Conservation (phyloP, 1,140 invertebrate species). For the Phortica variegata region DNA sequence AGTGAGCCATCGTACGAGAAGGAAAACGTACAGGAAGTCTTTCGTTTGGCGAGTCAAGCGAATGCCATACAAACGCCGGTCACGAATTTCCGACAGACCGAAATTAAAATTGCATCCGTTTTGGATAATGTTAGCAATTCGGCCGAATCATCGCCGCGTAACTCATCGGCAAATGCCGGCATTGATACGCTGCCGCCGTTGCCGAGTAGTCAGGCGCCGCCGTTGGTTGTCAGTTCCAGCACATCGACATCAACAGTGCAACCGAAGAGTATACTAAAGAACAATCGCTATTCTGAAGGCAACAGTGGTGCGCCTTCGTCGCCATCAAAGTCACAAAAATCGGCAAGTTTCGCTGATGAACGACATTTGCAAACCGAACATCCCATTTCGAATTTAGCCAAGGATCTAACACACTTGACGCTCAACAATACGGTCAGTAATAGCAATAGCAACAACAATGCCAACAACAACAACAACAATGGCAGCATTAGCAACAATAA, state of each 20-base stretch:
- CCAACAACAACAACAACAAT: conserved; percentile 34
- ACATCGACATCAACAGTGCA: conserved; percentile 26
- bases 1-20: conserved; percentile 63
- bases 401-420: conserved; percentile 38
- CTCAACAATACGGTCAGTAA: conserved; percentile 9
- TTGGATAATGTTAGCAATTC: conserved; percentile 28
- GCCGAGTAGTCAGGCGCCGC: not conserved
- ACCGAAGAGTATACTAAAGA: conserved; percentile 55
- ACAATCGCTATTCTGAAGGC: conserved; percentile 48
- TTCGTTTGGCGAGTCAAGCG: conserved; percentile 35
- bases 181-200: not conserved
- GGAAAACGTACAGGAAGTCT: conserved; percentile 55
- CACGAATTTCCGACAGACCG: conserved; percentile 49
- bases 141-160: conserved; percentile 8
- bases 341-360: conserved; percentile 53
- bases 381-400: conserved; percentile 44
- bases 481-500: not conserved
- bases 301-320: conserved; percentile 41
- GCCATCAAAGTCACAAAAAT: conserved; percentile 55
- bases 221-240: conserved; percentile 10
- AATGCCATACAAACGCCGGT: conserved; percentile 50
- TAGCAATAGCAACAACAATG: conserved; percentile 15
- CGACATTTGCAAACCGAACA: conserved; percentile 50
- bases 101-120: conserved; percentile 45
- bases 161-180: conserved; percentile 1